Base-by-base conservation (phyloP, 2,888 invertebrate species). In the Lasioglossum villosulum region DNA sequence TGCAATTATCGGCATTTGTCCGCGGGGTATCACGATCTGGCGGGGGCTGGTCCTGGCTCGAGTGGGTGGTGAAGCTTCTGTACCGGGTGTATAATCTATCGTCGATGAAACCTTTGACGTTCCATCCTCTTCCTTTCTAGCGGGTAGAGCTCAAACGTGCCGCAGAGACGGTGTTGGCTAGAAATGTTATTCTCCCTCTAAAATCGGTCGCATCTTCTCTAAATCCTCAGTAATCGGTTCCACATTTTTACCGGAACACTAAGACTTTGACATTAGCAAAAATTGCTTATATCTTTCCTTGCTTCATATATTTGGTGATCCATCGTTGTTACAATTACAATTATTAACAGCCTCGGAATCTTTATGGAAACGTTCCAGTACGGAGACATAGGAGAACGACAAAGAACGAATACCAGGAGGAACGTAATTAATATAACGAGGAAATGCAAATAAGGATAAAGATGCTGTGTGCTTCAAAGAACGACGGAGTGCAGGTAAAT, bases 1-100 rank as follows among this genome's bases (percentile, higher is more conserved):
- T 92, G 94, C 94, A 94, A 94, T 94, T 94, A 94, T 94, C 94
- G 94, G 93, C 94, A 94, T 94, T 94, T 94, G 94, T 94, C 94
- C 94, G 93, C 93, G 92, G 94, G 94, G 93, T 94, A 94, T 94
- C 94, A 94, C 94, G 94, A 94, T 93, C 92, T 90, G 89, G 88
- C 92, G 83, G 92, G 92, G 92, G 91, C 91, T 92, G 91, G 90
- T 90, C 88, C 83, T 78, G 88, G 83, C 74, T 85, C 85, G 89
- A 91, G 88, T 85, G 91, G 88, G 88, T 88, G 90, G 88, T 81
- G 84, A 74, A 82, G 89, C 84, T 90, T 85, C 90, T 90, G 91
- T 93, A 92, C 92, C 92, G 92, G 91, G 92, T 93, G 93, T 92
- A 83, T 88, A 89, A 91, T 81, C 86, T 79, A 82, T 86, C 85